These are phyloP conservation scores for Epistrophella euchroma DNA, from an alignment of 2,888 invertebrate species.

Conservation along the genomic window DNA sequence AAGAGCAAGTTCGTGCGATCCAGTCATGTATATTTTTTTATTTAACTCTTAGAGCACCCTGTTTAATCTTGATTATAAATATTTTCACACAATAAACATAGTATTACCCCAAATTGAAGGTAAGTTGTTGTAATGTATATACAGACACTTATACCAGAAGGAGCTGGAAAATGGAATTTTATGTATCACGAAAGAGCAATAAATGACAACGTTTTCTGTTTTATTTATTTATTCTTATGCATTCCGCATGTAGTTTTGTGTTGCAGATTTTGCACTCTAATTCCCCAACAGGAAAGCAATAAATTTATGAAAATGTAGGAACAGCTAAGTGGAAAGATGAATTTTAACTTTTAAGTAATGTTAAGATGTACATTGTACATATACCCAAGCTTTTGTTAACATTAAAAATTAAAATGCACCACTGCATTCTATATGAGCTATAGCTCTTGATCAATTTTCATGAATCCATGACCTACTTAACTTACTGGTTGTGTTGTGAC, in stretches of 20 bases:
- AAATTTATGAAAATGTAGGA: background rate
- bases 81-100: constrained; percentile 9
- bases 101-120: background rate
- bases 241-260: background rate
- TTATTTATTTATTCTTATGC: background rate
- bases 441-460: too few species aligned
- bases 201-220: constrained; percentile 2
- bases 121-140: background rate
- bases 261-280: constrained; percentile 15
- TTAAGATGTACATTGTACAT: background rate
- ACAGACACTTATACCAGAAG: background rate
- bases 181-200: background rate
- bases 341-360: background rate
- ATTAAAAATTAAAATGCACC: background rate
- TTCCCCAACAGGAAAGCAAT: constrained; percentile 5
- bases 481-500: too few species aligned
- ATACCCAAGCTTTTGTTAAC: too few species aligned
- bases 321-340: background rate
- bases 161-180: background rate
- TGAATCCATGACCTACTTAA: too few species aligned
- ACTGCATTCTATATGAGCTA: background rate
- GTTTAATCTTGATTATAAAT: background rate
- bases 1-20: too few species aligned
- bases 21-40: too few species aligned
- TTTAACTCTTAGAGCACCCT: background rate